Conservation (phyloP, 64 coral and sea anemone genomes). For the Hydrozoanthus tunicans region DNA sequence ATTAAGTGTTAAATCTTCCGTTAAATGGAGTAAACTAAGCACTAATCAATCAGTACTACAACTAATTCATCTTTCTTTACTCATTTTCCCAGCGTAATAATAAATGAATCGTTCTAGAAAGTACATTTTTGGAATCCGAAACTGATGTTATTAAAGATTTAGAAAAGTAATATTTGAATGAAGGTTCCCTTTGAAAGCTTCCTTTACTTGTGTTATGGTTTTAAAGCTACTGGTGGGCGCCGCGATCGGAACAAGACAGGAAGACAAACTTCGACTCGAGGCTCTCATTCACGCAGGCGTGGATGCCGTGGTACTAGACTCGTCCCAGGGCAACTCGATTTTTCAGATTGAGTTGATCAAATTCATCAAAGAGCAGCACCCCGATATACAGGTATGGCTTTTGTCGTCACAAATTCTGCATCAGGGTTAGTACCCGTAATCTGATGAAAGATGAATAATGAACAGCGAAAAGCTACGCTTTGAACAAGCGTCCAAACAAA, state of each 20-base stretch:
- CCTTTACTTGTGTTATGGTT: not conserved
- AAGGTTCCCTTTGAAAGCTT: no score
- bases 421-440: no score
- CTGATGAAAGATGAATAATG: no score
- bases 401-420: not conserved
- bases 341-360: conserved; percentile 83
- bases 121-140: no score
- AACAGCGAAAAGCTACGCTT: no score
- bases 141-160: not conserved
- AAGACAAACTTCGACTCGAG: conserved; percentile 75
- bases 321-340: conserved; percentile 89
- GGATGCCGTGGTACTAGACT: conserved; percentile 82
- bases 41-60: no score
- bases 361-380: conserved; percentile 66
- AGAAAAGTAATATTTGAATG: not conserved
- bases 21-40: no score
- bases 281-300: conserved; percentile 85
- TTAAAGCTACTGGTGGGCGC: conserved; percentile 77
- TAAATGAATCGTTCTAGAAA: no score
- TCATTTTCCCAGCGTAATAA: no score
- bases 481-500: no score
- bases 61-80: no score
- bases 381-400: conserved; percentile 64
- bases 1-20: no score
- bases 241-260: conserved; percentile 72